A percentile compares a stretch with the other conserved stretches of the same genome.
phyloP scores from a whole-genome alignment of 1,140 invertebrate genomes.

The Lordiphosa mommai region DNA sequence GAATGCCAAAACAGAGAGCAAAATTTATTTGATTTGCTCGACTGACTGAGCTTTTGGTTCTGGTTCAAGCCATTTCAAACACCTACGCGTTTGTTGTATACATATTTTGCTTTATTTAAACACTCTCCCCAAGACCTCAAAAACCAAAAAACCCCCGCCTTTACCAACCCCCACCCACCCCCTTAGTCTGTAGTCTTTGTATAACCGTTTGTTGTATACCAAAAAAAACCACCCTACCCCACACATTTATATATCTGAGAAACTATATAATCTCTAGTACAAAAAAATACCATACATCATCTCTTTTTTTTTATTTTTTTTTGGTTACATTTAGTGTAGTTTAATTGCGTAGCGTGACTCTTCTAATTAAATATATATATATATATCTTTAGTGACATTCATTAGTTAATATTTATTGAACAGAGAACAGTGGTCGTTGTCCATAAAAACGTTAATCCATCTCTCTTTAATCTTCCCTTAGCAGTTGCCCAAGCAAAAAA shows the following conservation, averaged over 20 bases:
- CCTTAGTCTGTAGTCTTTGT: conserved; percentile 51
- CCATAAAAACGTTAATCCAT: conserved; percentile 42
- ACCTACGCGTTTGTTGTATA: conserved; percentile 12
- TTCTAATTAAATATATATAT: conserved; percentile 22
- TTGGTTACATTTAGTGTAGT: conserved; percentile 23
- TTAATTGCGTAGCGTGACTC: conserved; percentile 16
- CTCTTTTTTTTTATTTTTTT: conserved; percentile 14
- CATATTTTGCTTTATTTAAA: conserved; percentile 4
- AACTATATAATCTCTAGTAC: conserved; percentile 23
- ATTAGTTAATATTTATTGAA: conserved; percentile 43
- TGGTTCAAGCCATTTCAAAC: not conserved
- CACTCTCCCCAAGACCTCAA: not conserved
- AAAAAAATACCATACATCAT: conserved; percentile 21
- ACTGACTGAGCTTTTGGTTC: not conserved
- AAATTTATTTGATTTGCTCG: conserved; percentile 9
- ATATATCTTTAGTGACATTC: conserved; percentile 40
- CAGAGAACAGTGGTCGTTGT: conserved; percentile 14
- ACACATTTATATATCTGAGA: conserved; percentile 35
- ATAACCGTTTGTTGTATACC: conserved; percentile 48
- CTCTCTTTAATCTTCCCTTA: conserved; percentile 54
- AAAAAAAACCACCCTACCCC: conserved; percentile 19
- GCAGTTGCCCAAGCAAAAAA: conserved; percentile 30
- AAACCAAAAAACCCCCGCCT: conserved; percentile 4
- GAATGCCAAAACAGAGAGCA: conserved; percentile 1
- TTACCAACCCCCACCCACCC: conserved; percentile 11